A percentile compares a stretch with the other conserved stretches of the same genome.
These are phyloP conservation scores for Hypercompe scribonia DNA, from an alignment of 2,888 invertebrate genomes.

Conservation along the genomic window DNA sequence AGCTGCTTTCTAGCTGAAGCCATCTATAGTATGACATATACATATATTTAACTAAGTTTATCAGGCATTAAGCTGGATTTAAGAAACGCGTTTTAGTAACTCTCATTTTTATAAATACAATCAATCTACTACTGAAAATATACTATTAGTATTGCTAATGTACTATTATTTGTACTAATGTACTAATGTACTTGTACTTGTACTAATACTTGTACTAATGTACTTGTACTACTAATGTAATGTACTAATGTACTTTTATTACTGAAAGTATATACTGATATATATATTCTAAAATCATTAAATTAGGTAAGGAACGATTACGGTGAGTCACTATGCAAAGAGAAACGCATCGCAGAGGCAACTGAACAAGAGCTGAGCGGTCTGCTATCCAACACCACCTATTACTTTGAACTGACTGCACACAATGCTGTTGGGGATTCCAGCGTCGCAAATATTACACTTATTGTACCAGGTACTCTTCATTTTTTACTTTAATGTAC, in stretches of 20 bases:
- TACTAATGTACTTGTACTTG: no score
- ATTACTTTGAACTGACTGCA: slow-evolving; percentile 70
- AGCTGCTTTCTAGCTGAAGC: neutral
- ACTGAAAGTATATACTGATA: no score
- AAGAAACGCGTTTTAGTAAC: neutral
- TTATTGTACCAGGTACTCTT: slow-evolving; percentile 55
- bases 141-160: no score
- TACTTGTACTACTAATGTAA: no score
- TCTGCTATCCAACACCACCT: slow-evolving; percentile 68
- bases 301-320: slow-evolving; percentile 38
- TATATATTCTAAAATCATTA: neutral
- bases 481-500: neutral
- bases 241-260: no score
- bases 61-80: neutral
- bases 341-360: slow-evolving; percentile 50
- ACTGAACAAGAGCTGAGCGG: slow-evolving; percentile 60
- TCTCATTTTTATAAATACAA: neutral
- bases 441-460: slow-evolving; percentile 59
- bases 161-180: no score
- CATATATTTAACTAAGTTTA: no score
- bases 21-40: neutral
- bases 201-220: no score
- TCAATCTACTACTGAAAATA: no score
- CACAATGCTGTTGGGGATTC: slow-evolving; percentile 76
- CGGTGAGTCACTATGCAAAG: slow-evolving; percentile 57